Evolutionary conservation across 2,113 vertebrate genomes (phyloP).

Genomic region (Acanthisitta chloris): DNA sequence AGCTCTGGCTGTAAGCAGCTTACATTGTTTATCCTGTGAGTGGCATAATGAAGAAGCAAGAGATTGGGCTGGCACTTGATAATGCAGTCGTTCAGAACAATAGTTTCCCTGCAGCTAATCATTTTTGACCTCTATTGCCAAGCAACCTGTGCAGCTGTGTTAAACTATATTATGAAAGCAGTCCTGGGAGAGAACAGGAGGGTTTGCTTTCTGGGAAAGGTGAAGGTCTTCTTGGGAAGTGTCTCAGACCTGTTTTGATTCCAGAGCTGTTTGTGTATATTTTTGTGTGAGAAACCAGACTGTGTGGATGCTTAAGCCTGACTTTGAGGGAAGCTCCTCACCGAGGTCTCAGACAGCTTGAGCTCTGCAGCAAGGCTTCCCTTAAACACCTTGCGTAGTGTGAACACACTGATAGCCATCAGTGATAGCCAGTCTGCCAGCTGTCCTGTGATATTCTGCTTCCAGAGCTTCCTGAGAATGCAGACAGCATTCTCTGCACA

Average conservation of each 20-base stretch:
- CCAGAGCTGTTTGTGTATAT: neutral
- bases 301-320: neutral
- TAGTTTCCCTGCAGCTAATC: constrained; percentile 66
- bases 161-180: constrained; percentile 33
- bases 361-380: neutral
- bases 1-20: constrained; percentile 55
- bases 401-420: neutral
- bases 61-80: constrained; percentile 52
- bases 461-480: neutral
- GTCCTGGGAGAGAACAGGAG: neutral
- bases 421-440: neutral
- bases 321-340: constrained; percentile 17
- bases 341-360: constrained; percentile 4
- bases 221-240: neutral
- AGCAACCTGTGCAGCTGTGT: constrained; percentile 46
- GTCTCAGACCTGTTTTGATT: constrained; percentile 20
- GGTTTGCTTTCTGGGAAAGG: constrained; percentile 12
- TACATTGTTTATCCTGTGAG: constrained; percentile 61
- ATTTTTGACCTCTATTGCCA: constrained; percentile 64
- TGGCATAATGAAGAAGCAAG: constrained; percentile 62
- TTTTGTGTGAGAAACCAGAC: neutral
- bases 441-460: neutral
- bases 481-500: neutral
- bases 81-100: constrained; percentile 58
- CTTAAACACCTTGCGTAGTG: neutral